Base-by-base conservation (phyloP, 2,797 vertebrate species). In the Acanthopagrus latus region DNA sequence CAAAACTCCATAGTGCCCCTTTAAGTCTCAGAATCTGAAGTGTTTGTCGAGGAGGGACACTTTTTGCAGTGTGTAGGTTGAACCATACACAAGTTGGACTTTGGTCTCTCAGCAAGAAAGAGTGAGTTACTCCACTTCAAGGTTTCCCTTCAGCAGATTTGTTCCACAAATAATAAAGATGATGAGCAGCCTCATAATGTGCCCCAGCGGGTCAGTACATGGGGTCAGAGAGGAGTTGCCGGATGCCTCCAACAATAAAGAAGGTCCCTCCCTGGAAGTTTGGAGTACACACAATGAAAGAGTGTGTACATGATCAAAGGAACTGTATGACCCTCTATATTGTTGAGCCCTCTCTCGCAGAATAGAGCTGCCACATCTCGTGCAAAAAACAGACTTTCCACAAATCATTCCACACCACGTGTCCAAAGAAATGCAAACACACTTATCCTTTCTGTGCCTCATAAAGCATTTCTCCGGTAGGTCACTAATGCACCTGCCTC, bases 41-140 rank as follows among this genome's bases (percentile, higher is more conserved):
- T 38, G 1, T 38, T 9, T 38, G 38, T 46, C 16, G 16, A 5
- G 44, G 44, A 60, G 71, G 13, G 23, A 17, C 50, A 46, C 63
- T 64, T 75, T 54, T 73, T 76, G 12, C 18, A 74, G 59, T 65
- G 55, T 25, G n/a, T n/a, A 10, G 23, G 51, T 46, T 25, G 18
- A 18, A 44, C 57, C 51, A 54, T 23, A 21, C 64, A 63, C 56
- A 70, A 70, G 63, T 44, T 92, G 92, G 87, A 95, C 95, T 94
- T 95, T 95, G 94, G 81, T 91, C 94, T 88, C 43, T 63, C 23
- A 77, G 8, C 38, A 4, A 56, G 51, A 70, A 25, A 86, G 38
- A 63, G 3, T 47, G 20, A 2, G 12, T 33, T 56, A 16, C 43
- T 65, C 20, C 48, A 43, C 29, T 12, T 14, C 14, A 64, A 66